Evolutionary conservation across 2,797 vertebrate species (phyloP).

Genomic region (Crenuchus spilurus): DNA sequence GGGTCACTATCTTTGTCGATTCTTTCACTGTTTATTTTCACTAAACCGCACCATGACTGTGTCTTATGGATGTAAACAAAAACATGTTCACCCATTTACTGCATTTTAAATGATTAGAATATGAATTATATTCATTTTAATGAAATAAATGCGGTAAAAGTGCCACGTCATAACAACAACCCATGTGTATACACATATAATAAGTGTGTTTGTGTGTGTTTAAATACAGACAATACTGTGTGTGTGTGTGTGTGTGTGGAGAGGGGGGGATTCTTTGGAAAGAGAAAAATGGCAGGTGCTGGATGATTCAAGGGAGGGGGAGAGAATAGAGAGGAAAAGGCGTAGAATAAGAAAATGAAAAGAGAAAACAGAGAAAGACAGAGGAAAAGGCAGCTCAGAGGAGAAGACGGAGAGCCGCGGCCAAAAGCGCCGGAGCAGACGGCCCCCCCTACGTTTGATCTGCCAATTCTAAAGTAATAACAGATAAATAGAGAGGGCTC

Average conservation of each 20-base stretch:
- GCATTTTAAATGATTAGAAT: too few relatives aligned
- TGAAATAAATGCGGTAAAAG: too few relatives aligned
- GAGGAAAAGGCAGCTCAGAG: slow-evolving; percentile 34
- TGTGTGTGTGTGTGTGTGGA: slow-evolving; percentile 8
- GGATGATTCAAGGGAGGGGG: slow-evolving; percentile 22
- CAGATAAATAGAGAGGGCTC: slow-evolving; percentile 79
- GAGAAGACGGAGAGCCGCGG: slow-evolving; percentile 58
- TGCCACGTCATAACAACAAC: too few relatives aligned
- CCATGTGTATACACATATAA: not conserved
- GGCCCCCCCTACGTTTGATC: slow-evolving; percentile 74
- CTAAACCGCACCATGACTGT: too few relatives aligned
- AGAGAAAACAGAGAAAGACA: slow-evolving; percentile 1
- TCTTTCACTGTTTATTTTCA: too few relatives aligned
- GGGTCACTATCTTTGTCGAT: too few relatives aligned
- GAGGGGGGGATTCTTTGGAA: slow-evolving; percentile 25
- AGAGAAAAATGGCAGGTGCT: slow-evolving; percentile 40
- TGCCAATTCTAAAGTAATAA: slow-evolving; percentile 79
- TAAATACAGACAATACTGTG: not conserved
- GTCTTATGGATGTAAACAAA: too few relatives aligned
- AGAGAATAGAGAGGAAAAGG: not conserved
- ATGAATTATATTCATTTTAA: too few relatives aligned
- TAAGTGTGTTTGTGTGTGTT: not conserved
- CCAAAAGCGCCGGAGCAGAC: slow-evolving; percentile 68
- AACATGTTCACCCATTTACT: too few relatives aligned
- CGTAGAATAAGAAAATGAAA: slow-evolving; percentile 25